A percentile compares a stretch with the other conserved stretches of the same genome.
These are phyloP conservation scores for Porites lobata DNA, from an alignment of 92 coral and sea anemone species.

Conservation along the genomic window DNA sequence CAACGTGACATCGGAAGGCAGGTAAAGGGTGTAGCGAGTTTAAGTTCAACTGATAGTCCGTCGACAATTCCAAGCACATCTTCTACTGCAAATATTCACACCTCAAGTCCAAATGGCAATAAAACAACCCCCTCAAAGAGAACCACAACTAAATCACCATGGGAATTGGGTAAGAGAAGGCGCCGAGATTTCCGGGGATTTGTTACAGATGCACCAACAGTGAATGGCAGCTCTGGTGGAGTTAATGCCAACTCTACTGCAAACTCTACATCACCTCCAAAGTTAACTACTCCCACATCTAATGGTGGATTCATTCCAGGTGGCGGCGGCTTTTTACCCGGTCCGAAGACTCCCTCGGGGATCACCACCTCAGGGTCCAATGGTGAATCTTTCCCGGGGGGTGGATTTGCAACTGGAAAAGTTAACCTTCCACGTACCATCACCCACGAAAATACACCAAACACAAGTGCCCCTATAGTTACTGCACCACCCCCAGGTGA, in stretches of 20 bases:
- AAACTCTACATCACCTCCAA: background rate
- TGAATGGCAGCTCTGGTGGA: constrained; percentile 3
- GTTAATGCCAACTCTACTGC: background rate
- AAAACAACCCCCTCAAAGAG: constrained; percentile 27
- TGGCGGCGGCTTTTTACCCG: constrained; percentile 29
- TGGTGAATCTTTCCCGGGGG: constrained; percentile 20
- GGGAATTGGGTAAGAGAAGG: constrained; percentile 35
- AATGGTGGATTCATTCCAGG: constrained; percentile 28
- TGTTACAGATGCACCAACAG: constrained; percentile 21
- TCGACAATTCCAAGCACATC: constrained; percentile 3
- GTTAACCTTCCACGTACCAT: constrained; percentile 23
- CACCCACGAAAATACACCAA: constrained; percentile 50
- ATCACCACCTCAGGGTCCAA: background rate
- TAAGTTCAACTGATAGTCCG: background rate
- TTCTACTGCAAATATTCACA: background rate
- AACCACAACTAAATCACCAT: background rate
- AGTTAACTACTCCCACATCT: background rate
- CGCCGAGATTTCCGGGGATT: constrained; percentile 14
- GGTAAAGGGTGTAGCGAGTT: background rate
- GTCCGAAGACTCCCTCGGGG: background rate
- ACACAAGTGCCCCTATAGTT: constrained; percentile 39
- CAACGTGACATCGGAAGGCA: constrained; percentile 28
- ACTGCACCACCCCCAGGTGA: constrained; percentile 46
- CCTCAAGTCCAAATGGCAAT: constrained; percentile 20
- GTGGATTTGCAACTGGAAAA: constrained; percentile 4